These are phyloP conservation scores for Siphamia tubifer DNA, from an alignment of 2,113 vertebrate species.

Conservation along the genomic window DNA sequence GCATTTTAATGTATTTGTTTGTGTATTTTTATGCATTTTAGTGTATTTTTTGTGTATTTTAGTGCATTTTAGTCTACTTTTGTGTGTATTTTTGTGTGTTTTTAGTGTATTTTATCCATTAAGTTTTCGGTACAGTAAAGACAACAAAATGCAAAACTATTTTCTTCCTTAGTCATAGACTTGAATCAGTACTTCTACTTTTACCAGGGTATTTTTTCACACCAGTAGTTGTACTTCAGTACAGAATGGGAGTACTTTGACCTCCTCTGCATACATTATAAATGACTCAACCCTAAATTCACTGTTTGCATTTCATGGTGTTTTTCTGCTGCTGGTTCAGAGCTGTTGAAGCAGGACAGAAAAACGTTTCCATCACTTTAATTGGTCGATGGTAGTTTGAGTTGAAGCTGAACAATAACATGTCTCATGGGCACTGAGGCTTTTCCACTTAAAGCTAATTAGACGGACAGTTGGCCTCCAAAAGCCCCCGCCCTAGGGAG, in stretches of 20 bases:
- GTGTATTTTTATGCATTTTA: no score
- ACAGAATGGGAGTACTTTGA: not conserved
- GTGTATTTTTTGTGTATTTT: no score
- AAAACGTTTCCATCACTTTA: conserved; percentile 1
- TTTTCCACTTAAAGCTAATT: conserved; percentile 49
- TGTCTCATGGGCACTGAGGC: conserved; percentile 24
- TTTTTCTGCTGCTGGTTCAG: conserved; percentile 9
- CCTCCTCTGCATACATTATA: not conserved
- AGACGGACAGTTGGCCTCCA: conserved; percentile 11
- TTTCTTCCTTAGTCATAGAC: no score
- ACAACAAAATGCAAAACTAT: no score
- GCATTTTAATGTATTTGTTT: no score
- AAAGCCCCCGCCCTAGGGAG: conserved; percentile 20
- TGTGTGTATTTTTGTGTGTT: no score
- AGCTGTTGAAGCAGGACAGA: not conserved
- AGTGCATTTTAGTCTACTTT: no score
- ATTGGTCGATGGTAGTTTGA: not conserved
- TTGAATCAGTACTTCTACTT: no score
- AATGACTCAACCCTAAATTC: not conserved
- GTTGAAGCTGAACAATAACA: conserved; percentile 26
- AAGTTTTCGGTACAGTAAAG: no score
- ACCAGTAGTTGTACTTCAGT: no score
- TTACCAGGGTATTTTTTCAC: no score
- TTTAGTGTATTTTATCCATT: no score
- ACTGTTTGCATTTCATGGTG: not conserved